Percentiles rank a stretch among this genome's conserved stretches.
These are phyloP conservation scores for Hirtodrosophila confusa DNA, from an alignment of 2,888 invertebrate genomes.

Conservation along the genomic window DNA sequence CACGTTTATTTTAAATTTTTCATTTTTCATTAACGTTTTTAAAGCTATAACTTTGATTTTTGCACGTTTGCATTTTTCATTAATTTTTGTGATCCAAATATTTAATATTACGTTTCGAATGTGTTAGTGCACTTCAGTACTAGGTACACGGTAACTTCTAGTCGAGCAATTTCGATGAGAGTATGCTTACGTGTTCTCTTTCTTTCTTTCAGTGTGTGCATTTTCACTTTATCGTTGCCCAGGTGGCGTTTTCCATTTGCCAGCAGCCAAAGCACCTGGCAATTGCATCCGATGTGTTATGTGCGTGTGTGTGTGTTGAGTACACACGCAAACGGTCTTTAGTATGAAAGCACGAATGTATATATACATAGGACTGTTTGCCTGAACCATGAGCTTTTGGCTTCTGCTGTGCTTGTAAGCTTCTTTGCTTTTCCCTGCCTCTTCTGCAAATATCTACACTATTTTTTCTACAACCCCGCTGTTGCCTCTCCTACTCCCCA, in stretches of 20 bases:
- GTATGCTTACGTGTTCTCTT: slow-evolving; percentile 5
- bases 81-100: too few relatives aligned
- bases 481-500: background rate
- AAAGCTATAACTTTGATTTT: too few relatives aligned
- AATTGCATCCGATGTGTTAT: slow-evolving; percentile 33
- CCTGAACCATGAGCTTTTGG: slow-evolving; percentile 28
- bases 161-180: too few relatives aligned
- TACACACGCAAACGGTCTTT: too few relatives aligned
- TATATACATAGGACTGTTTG: slow-evolving; percentile 27
- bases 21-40: too few relatives aligned
- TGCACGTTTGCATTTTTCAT: too few relatives aligned
- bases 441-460: slow-evolving; percentile 66
- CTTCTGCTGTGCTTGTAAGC: slow-evolving; percentile 42
- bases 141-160: too few relatives aligned
- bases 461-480: slow-evolving; percentile 27
- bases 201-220: slow-evolving; percentile 46
- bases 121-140: background rate
- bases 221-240: slow-evolving; percentile 77
- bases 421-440: slow-evolving; percentile 44
- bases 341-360: background rate
- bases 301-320: background rate
- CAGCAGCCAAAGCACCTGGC: slow-evolving; percentile 48
- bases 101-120: too few relatives aligned
- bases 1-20: too few relatives aligned
- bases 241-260: slow-evolving; percentile 58